phyloP scores from a whole-genome alignment of 2,797 vertebrate species.

The Loris lydekkerianus region DNA sequence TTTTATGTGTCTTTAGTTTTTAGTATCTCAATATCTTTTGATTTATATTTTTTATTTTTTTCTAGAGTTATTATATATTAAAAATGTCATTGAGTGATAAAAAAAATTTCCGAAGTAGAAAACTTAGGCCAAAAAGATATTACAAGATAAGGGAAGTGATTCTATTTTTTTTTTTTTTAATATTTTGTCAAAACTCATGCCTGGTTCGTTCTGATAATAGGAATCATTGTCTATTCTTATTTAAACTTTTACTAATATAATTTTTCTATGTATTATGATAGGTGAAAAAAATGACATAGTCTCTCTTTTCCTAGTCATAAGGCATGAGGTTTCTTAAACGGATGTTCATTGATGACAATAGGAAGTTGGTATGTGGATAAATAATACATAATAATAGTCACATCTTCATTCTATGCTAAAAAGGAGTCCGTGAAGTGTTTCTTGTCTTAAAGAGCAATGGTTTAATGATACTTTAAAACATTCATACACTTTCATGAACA shows the following conservation, averaged over 20 bases:
- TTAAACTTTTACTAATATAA: not conserved
- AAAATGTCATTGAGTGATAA: not conserved
- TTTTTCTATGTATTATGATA: constrained; percentile 5
- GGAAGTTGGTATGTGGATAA: not conserved
- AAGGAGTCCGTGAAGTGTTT: not conserved
- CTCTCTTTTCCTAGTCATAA: not conserved
- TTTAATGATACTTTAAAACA: constrained; percentile 8
- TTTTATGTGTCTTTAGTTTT: not conserved
- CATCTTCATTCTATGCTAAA: not conserved
- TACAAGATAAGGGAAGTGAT: not conserved
- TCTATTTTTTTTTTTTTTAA: not conserved
- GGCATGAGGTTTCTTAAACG: not conserved
- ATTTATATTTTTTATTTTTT: not conserved
- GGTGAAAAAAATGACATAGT: not conserved
- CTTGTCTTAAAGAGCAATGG: not conserved
- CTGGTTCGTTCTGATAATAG: not conserved
- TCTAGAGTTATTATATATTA: not conserved
- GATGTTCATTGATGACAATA: not conserved
- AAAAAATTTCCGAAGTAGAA: not conserved
- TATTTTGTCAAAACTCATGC: not conserved
- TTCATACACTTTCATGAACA: not conserved
- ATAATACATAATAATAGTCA: not conserved
- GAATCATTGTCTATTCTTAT: not conserved
- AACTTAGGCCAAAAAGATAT: not conserved
- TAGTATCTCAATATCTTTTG: not conserved